A percentile compares a stretch with the other conserved stretches of the same genome.
Evolutionary conservation across 2,888 invertebrate species (phyloP).

Genomic region (Lepas anatifera): DNA sequence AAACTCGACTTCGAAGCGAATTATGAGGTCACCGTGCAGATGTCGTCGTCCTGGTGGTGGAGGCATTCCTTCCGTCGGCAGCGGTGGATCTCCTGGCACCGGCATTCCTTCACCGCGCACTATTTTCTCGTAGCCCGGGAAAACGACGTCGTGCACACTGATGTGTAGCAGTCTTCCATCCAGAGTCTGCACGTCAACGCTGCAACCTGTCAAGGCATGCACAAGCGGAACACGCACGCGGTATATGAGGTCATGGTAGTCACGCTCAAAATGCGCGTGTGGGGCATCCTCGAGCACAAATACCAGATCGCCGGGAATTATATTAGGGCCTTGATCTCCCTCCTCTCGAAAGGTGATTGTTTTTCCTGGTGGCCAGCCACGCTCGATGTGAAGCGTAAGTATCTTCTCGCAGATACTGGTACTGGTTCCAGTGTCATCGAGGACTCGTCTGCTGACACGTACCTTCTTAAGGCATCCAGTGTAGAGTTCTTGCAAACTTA

Average conservation of each 20-base stretch:
- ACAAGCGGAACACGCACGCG: conserved; percentile 46
- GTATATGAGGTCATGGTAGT: conserved; percentile 53
- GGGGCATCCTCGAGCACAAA: conserved; percentile 25
- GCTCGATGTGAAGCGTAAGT: conserved; percentile 55
- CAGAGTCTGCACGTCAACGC: conserved; percentile 51
- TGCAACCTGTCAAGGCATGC: conserved; percentile 57
- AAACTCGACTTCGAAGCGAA: conserved; percentile 50
- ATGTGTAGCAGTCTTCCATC: conserved; percentile 55
- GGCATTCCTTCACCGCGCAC: conserved; percentile 63
- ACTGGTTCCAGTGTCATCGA: conserved; percentile 34
- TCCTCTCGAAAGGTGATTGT: conserved; percentile 59
- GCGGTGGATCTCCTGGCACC: conserved; percentile 28
- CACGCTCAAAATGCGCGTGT: conserved; percentile 45
- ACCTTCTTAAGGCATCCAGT: conserved; percentile 27
- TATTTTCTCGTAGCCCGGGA: not conserved
- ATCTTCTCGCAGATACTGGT: conserved; percentile 55
- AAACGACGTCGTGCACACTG: conserved; percentile 55
- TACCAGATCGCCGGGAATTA: conserved; percentile 43
- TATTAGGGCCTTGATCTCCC: conserved; percentile 62
- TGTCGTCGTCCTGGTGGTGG: not conserved
- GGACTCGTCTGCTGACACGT: conserved; percentile 10
- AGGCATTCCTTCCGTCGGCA: not conserved
- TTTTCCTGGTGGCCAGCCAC: conserved; percentile 57
- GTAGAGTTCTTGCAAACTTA: conserved; percentile 1
- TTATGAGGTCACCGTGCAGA: conserved; percentile 49